phyloP scores from a whole-genome alignment of 2,797 vertebrate genomes.

The Semaprochilodus insignis region DNA sequence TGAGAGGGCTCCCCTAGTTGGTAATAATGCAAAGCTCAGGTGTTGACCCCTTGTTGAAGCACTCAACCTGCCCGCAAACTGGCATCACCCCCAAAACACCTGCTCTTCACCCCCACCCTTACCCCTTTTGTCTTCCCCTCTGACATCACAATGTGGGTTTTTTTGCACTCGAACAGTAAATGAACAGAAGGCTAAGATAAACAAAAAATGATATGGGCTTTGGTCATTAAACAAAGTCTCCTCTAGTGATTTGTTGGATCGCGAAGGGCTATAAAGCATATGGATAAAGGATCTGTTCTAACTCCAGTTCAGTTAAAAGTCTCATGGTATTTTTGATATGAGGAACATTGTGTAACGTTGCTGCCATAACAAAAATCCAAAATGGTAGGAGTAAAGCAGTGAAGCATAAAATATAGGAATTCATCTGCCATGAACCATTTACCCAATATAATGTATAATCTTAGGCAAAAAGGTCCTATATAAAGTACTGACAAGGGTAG shows the following conservation, averaged over 20 bases:
- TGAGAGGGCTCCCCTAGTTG: conserved; percentile 40
- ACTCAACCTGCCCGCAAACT: conserved; percentile 1
- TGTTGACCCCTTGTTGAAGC: conserved; percentile 8
- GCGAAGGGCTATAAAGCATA: not conserved
- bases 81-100: conserved; percentile 26
- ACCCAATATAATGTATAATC: no score
- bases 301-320: not conserved
- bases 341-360: not conserved
- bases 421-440: no score
- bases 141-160: conserved; percentile 22
- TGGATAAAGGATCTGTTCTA: not conserved
- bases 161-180: not conserved
- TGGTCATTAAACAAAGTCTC: not conserved
- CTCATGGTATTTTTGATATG: not conserved
- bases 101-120: not conserved
- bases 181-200: not conserved
- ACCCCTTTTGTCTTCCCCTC: conserved; percentile 2
- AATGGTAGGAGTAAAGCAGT: not conserved
- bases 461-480: no score
- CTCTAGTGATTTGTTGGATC: not conserved
- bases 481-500: no score
- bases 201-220: not conserved
- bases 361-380: no score
- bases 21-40: conserved; percentile 46
- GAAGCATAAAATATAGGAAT: no score